A percentile compares a stretch with the other conserved stretches of the same genome.
Evolutionary conservation across 2,888 invertebrate species (phyloP).

Genomic region (Ectropis crepuscularia): DNA sequence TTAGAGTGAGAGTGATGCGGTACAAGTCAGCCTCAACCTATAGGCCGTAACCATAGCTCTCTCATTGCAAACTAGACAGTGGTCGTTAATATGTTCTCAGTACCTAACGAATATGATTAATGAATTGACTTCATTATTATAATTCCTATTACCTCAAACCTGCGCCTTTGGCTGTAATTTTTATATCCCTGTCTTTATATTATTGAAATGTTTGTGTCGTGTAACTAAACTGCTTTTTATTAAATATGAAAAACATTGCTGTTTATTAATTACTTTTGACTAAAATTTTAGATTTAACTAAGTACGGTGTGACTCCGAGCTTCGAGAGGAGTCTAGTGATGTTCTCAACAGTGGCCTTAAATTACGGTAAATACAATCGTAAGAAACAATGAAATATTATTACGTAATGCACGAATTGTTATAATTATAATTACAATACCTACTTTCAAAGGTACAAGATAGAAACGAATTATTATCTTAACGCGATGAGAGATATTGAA

Average conservation of each 20-base stretch:
- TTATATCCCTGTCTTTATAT: slow-evolving; percentile 81
- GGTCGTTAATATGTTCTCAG: slow-evolving; percentile 71
- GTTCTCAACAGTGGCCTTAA: slow-evolving; percentile 80
- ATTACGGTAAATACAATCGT: slow-evolving; percentile 82
- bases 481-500: slow-evolving; percentile 83
- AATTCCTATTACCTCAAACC: slow-evolving; percentile 82
- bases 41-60: slow-evolving; percentile 45
- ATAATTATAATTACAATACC: slow-evolving; percentile 84
- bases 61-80: slow-evolving; percentile 71
- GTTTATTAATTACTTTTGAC: slow-evolving; percentile 71
- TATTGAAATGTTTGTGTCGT: slow-evolving; percentile 77
- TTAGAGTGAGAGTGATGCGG: too few relatives aligned
- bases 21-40: too few relatives aligned
- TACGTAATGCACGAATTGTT: slow-evolving; percentile 84
- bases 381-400: slow-evolving; percentile 84
- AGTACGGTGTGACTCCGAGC: slow-evolving; percentile 77
- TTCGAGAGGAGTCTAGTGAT: slow-evolving; percentile 67
- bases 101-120: slow-evolving; percentile 83
- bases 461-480: slow-evolving; percentile 83
- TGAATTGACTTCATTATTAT: slow-evolving; percentile 82
- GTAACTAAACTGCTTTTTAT: slow-evolving; percentile 67
- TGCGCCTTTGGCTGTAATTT: slow-evolving; percentile 80
- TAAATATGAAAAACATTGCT: slow-evolving; percentile 62
- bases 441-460: slow-evolving; percentile 83
- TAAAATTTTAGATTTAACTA: slow-evolving; percentile 80